Percentiles rank a stretch among this genome's conserved stretches.
Conservation (phyloP, 2,888 invertebrate genomes). For the Esperia sulphurella region DNA sequence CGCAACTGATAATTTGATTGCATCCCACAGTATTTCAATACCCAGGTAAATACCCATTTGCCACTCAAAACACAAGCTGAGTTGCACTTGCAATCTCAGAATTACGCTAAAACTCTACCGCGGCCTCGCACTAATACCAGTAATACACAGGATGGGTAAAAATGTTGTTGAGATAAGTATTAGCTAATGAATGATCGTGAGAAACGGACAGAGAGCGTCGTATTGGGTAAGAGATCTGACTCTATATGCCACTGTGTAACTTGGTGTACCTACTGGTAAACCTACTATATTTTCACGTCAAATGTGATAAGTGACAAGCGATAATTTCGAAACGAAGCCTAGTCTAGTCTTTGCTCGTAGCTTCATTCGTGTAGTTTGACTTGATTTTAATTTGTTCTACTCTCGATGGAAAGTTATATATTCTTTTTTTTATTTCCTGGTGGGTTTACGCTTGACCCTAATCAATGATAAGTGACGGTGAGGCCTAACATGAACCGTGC, state of each 20-base stretch:
- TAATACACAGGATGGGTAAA: conserved; percentile 2
- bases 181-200: conserved; percentile 10
- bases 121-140: conserved; percentile 2
- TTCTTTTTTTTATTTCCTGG: no score
- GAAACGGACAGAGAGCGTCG: background rate
- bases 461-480: no score
- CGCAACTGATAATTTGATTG: background rate
- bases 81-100: background rate
- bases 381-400: no score
- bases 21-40: background rate
- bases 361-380: no score
- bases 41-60: background rate
- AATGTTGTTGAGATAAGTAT: conserved; percentile 4
- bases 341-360: no score
- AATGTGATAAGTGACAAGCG: no score
- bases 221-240: background rate
- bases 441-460: no score
- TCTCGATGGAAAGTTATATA: no score
- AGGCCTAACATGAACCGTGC: no score
- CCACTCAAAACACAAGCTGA: background rate
- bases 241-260: background rate
- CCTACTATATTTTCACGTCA: no score
- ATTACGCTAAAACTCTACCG: conserved; percentile 3
- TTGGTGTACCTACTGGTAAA: background rate
- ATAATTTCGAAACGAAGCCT: no score